phyloP scores from a whole-genome alignment of 2,797 vertebrate genomes.

The Rallus crepitans region DNA sequence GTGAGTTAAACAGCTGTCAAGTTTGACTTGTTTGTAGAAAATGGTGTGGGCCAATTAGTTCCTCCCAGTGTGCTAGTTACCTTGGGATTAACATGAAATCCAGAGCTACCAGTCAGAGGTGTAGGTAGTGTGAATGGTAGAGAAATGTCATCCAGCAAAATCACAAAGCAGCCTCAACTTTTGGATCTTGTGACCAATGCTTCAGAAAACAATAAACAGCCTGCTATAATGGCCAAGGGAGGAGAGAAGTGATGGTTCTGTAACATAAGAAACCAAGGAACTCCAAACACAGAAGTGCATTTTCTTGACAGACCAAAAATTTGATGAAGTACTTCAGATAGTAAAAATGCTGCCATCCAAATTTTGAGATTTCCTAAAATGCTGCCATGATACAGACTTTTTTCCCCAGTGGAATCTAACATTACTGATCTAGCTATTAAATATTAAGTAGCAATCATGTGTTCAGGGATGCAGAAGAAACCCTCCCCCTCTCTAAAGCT shows the following conservation, averaged over 20 bases:
- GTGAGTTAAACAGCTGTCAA: background rate
- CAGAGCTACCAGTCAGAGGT: background rate
- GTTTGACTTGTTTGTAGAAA: background rate
- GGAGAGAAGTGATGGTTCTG: background rate
- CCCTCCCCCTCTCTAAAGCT: background rate
- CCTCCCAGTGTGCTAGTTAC: background rate
- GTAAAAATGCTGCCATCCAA: background rate
- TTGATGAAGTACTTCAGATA: background rate
- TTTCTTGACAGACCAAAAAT: background rate
- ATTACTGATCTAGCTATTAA: background rate
- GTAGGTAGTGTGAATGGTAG: background rate
- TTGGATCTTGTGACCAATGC: background rate
- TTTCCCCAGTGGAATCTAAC: background rate
- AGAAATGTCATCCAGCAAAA: background rate
- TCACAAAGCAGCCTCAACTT: background rate
- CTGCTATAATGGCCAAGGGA: background rate
- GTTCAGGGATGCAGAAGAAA: background rate
- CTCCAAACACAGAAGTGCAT: background rate
- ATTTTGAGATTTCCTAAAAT: background rate
- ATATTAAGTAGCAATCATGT: background rate
- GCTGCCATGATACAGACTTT: background rate
- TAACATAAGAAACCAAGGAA: background rate
- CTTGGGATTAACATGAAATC: background rate
- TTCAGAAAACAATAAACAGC: background rate
- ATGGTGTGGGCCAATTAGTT: background rate